phyloP scores from a whole-genome alignment of 2,797 vertebrate species.

The Crenuchus spilurus region DNA sequence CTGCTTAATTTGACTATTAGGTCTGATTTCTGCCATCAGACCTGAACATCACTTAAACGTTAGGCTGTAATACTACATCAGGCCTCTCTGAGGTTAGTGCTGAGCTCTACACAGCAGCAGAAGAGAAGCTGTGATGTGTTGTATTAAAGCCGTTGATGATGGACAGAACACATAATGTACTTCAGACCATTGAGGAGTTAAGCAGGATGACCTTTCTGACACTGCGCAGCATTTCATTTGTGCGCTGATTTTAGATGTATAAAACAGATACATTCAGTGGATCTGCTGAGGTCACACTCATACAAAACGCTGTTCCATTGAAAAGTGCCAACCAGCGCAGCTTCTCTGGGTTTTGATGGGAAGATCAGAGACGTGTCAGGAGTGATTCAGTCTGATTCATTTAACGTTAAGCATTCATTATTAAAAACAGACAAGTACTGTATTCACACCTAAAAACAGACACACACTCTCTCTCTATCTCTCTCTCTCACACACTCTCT shows the following conservation, averaged over 20 bases:
- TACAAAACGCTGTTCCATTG: background rate
- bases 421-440: background rate
- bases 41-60: too few species aligned
- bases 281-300: background rate
- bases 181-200: background rate
- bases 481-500: background rate
- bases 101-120: too few species aligned
- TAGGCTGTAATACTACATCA: too few species aligned
- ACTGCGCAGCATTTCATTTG: background rate
- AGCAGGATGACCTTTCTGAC: background rate
- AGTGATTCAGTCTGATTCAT: slow-evolving; percentile 16
- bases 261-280: background rate
- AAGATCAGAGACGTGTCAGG: slow-evolving; percentile 2
- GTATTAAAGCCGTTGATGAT: too few species aligned
- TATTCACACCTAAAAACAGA: background rate
- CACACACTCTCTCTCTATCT: slow-evolving; percentile 22
- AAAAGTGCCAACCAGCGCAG: background rate
- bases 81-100: too few species aligned
- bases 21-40: too few species aligned
- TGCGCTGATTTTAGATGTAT: background rate
- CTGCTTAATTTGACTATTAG: too few species aligned
- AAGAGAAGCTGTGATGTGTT: too few species aligned
- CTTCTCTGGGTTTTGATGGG: background rate
- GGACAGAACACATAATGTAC: background rate
- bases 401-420: background rate